Conservation (phyloP, 2,888 invertebrate genomes). For the Ashinkailepas kermadecensis region DNA sequence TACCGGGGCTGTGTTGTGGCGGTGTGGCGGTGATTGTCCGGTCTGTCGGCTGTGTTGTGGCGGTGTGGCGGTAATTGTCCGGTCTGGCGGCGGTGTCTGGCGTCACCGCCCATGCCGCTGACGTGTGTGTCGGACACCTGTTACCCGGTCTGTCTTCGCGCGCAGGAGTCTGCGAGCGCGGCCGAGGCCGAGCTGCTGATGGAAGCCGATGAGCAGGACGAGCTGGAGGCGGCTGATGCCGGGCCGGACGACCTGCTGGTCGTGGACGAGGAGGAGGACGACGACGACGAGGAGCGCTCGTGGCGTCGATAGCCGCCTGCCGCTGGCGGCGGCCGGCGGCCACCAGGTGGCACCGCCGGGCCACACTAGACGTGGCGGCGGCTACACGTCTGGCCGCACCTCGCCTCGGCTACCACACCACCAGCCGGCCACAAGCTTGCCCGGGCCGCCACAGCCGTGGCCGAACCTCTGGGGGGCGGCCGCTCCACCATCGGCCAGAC, state of each 20-base stretch:
- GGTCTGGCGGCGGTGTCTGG: too few relatives aligned
- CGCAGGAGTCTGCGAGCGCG: background rate
- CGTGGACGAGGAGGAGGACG: slow-evolving; percentile 69
- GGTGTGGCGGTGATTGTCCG: too few relatives aligned
- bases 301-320: slow-evolving; percentile 74
- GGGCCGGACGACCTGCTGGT: slow-evolving; percentile 58
- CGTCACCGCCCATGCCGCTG: too few relatives aligned
- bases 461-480: too few relatives aligned
- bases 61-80: too few relatives aligned
- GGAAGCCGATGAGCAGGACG: slow-evolving; percentile 21
- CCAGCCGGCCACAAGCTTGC: too few relatives aligned
- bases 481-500: too few relatives aligned
- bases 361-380: background rate
- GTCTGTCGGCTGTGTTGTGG: too few relatives aligned
- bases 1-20: too few relatives aligned
- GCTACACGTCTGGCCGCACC: background rate
- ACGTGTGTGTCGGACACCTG: background rate
- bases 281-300: slow-evolving; percentile 71
- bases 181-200: background rate
- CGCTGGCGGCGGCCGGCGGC: background rate
- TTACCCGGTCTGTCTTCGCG: too few relatives aligned
- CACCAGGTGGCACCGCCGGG: background rate
- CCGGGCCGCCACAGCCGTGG: too few relatives aligned
- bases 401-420: too few relatives aligned
- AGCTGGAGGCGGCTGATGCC: slow-evolving; percentile 30